Evolutionary conservation across 2,888 invertebrate species (phyloP).

Genomic region (Phalera bucephala): DNA sequence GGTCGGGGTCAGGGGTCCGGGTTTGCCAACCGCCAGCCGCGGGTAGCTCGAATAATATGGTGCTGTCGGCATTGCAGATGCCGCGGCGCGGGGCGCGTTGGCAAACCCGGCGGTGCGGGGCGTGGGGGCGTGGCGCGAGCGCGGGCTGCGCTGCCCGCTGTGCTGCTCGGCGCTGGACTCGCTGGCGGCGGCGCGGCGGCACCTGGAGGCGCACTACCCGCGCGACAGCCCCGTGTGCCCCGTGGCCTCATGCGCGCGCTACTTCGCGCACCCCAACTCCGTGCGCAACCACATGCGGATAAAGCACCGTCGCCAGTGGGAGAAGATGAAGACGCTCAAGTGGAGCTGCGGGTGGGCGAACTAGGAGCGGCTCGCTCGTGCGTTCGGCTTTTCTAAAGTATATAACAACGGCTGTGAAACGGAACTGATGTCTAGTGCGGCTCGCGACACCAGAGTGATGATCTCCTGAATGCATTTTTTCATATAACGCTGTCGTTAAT

Average conservation of each 20-base stretch:
- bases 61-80: conserved; percentile 85
- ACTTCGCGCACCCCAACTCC: conserved; percentile 92
- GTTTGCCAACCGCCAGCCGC: conserved; percentile 55
- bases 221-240: conserved; percentile 93
- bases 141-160: conserved; percentile 87
- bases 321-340: conserved; percentile 91
- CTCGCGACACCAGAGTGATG: conserved; percentile 46
- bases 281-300: conserved; percentile 94
- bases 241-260: conserved; percentile 88
- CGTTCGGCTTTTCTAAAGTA: conserved; percentile 35
- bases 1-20: conserved; percentile 38
- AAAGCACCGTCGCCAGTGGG: conserved; percentile 92
- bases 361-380: conserved; percentile 20
- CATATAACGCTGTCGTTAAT: conserved; percentile 43
- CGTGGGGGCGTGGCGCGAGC: conserved; percentile 14
- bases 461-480: conserved; percentile 73
- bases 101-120: conserved; percentile 43
- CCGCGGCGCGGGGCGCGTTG: conserved; percentile 51
- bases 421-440: conserved; percentile 40
- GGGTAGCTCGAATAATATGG: conserved; percentile 49
- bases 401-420: conserved; percentile 56
- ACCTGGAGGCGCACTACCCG: conserved; percentile 92
- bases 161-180: conserved; percentile 87
- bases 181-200: conserved; percentile 86
- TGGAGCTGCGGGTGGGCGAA: conserved; percentile 86